Evolutionary conservation across 2,797 vertebrate genomes (phyloP).

Genomic region (Poeciliopsis infans): DNA sequence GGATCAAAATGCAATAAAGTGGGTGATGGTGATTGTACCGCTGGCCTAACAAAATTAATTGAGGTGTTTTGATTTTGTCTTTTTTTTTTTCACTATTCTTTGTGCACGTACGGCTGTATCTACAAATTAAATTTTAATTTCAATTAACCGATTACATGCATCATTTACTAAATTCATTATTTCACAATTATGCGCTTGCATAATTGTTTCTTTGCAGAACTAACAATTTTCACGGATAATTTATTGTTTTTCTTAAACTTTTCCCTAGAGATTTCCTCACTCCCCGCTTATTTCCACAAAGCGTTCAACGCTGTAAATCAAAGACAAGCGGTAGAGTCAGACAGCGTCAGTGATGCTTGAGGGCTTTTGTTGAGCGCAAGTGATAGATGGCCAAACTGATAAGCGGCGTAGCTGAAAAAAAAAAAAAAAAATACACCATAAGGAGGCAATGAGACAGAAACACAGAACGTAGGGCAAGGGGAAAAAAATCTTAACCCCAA

Average conservation of each 20-base stretch:
- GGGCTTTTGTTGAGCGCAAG: slow-evolving; percentile 24
- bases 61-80: not conserved
- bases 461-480: not conserved
- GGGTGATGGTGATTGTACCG: not conserved
- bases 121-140: not conserved
- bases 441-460: slow-evolving; percentile 2
- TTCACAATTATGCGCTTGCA: not conserved
- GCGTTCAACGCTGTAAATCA: slow-evolving; percentile 32
- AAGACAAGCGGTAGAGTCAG: slow-evolving; percentile 5
- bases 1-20: not conserved
- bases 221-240: not conserved
- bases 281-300: not conserved
- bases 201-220: not conserved
- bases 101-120: not conserved
- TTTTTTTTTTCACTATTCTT: not conserved
- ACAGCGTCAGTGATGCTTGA: slow-evolving; percentile 36
- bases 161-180: not conserved
- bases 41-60: not conserved
- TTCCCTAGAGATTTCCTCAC: slow-evolving; percentile 6
- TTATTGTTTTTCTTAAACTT: not conserved
- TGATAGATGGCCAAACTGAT: slow-evolving; percentile 41
- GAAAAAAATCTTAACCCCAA: not conserved
- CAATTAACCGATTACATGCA: not conserved
- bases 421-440: slow-evolving; percentile 14
- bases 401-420: not conserved